These are phyloP conservation scores for Sorex fumeus DNA, from an alignment of 2,113 vertebrate species.

Conservation along the genomic window DNA sequence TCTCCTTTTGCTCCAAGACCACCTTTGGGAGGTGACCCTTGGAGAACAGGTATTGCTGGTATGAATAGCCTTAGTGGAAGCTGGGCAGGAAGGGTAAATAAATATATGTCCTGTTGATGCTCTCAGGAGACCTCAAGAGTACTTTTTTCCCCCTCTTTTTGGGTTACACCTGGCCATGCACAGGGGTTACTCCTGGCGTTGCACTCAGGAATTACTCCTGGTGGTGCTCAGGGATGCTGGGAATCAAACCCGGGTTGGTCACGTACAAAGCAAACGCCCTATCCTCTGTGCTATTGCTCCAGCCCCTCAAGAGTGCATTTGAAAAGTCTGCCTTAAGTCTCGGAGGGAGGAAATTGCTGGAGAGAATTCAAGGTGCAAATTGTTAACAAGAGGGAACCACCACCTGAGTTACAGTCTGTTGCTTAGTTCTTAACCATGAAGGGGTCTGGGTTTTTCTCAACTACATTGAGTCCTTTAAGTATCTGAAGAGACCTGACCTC, in stretches of 20 bases:
- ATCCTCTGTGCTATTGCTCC: no score
- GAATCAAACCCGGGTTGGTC: no score
- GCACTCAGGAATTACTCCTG: no score
- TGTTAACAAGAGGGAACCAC: not conserved
- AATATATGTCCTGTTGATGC: conserved; percentile 14
- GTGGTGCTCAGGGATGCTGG: no score
- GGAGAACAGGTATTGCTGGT: not conserved
- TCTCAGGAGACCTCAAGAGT: not conserved
- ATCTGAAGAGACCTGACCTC: not conserved
- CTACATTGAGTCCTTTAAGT: not conserved
- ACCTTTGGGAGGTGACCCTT: not conserved
- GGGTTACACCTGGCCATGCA: no score
- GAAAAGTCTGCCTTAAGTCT: not conserved
- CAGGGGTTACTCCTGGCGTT: no score
- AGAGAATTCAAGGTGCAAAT: not conserved
- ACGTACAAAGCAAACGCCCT: no score
- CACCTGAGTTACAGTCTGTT: not conserved
- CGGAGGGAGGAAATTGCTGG: not conserved
- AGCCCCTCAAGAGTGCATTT: not conserved
- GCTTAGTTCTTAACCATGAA: not conserved
- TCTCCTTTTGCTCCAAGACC: conserved; percentile 14
- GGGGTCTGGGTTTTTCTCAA: not conserved
- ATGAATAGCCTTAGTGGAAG: not conserved
- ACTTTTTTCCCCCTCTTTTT: no score
- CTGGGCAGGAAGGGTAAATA: not conserved